phyloP scores from a whole-genome alignment of 2,888 invertebrate genomes.

The Coelinius sp. region DNA sequence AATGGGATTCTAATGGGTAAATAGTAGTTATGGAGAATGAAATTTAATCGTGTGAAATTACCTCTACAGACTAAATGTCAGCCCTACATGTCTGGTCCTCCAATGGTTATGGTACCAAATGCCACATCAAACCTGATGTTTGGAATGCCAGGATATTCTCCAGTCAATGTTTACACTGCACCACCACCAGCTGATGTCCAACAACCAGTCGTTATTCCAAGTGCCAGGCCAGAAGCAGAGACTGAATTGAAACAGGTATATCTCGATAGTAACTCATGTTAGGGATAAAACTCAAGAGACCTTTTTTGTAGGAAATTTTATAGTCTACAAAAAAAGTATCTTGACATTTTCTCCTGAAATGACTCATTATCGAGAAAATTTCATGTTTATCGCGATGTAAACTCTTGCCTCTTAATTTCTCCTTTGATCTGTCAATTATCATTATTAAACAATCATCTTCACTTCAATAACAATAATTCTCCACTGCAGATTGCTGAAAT shows the following conservation, averaged over 20 bases:
- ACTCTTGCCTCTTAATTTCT: no score
- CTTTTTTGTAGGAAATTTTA: background rate
- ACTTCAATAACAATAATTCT: conserved; percentile 4
- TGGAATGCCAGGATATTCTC: conserved; percentile 65
- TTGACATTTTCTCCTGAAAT: no score
- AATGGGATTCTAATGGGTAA: no score
- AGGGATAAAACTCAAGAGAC: background rate
- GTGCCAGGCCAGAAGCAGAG: conserved; percentile 69
- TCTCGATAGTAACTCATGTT: background rate
- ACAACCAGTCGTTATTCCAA: conserved; percentile 68
- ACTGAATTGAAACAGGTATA: conserved; percentile 78
- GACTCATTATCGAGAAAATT: no score
- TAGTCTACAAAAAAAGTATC: background rate
- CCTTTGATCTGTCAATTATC: no score
- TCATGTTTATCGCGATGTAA: no score
- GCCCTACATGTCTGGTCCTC: conserved; percentile 73
- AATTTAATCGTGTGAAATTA: conserved; percentile 38
- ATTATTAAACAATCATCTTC: no score
- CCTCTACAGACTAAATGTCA: conserved; percentile 59
- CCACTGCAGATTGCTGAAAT: conserved; percentile 86
- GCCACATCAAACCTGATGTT: conserved; percentile 60
- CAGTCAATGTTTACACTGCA: conserved; percentile 72
- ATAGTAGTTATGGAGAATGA: no score
- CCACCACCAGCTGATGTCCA: conserved; percentile 68
- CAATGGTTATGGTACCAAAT: conserved; percentile 82